Conservation (phyloP, 2,113 vertebrate species). For the Sphaerodactylus townsendi region DNA sequence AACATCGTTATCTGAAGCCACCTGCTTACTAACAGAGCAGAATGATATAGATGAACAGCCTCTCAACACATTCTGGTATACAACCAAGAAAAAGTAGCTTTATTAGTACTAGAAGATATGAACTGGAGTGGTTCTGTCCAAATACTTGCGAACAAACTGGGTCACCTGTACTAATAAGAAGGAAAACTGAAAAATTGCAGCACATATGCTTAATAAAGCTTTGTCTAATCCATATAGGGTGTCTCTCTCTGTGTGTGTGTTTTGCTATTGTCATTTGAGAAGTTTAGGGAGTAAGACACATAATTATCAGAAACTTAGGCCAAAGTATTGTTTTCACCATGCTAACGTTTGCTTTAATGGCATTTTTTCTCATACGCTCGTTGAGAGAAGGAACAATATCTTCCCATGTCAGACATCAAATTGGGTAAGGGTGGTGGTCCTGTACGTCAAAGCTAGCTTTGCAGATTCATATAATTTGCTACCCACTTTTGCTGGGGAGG, state of each 20-base stretch:
- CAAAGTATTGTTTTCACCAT: conserved; percentile 42
- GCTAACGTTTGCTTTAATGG: conserved; percentile 34
- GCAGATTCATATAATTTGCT: not conserved
- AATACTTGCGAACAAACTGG: too few species aligned
- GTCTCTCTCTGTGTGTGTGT: too few species aligned
- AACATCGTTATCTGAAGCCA: too few species aligned
- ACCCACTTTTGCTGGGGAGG: conserved; percentile 30
- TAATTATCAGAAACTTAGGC: not conserved
- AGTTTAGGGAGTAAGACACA: conserved; percentile 15
- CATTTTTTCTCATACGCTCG: conserved; percentile 37
- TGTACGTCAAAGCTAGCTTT: conserved; percentile 33
- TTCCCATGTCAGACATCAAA: not conserved
- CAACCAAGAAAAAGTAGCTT: too few species aligned
- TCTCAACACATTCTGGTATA: too few species aligned
- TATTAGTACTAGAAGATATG: too few species aligned
- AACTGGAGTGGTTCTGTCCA: too few species aligned
- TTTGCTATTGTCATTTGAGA: not conserved
- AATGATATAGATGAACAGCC: too few species aligned
- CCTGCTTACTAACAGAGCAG: too few species aligned
- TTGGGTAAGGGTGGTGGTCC: conserved; percentile 11
- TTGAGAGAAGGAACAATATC: conserved; percentile 37
- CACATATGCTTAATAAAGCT: too few species aligned
- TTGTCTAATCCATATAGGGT: not conserved
- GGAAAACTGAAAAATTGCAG: too few species aligned
- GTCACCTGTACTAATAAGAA: too few species aligned